Percentiles rank a stretch among this genome's conserved stretches.
phyloP scores from a whole-genome alignment of 2,888 invertebrate genomes.

The Deilephila porcellus region DNA sequence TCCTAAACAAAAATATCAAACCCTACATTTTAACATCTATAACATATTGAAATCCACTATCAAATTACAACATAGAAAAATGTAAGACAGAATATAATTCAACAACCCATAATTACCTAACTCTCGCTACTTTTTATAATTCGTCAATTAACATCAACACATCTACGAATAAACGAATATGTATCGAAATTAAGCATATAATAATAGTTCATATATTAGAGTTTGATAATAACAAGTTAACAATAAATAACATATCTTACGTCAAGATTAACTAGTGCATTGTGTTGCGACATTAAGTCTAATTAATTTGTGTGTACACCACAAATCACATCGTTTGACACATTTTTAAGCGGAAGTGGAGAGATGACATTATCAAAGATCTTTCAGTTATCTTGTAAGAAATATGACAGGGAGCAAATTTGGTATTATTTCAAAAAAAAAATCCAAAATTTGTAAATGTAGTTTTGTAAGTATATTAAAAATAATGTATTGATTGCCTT shows the following conservation, averaged over 20 bases:
- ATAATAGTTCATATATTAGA: background rate
- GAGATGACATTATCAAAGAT: background rate
- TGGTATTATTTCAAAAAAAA: too few relatives aligned
- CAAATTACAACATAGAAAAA: background rate
- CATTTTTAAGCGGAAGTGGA: background rate
- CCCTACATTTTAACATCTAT: background rate
- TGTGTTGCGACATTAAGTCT: slow-evolving; percentile 11
- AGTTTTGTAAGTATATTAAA: too few relatives aligned
- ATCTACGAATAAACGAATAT: background rate
- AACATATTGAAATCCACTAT: slow-evolving; percentile 13
- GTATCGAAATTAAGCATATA: slow-evolving; percentile 17
- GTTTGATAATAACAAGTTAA: slow-evolving; percentile 13
- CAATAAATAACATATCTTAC: slow-evolving; percentile 26
- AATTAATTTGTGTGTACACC: slow-evolving; percentile 12
- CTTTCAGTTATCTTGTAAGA: background rate
- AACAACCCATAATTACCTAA: slow-evolving; percentile 9
- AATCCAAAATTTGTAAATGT: too few relatives aligned
- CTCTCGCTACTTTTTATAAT: background rate
- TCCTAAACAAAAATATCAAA: background rate
- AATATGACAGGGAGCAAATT: too few relatives aligned
- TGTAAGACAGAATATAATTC: slow-evolving; percentile 10
- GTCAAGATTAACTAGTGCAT: slow-evolving; percentile 14
- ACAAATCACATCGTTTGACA: slow-evolving; percentile 16
- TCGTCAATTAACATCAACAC: background rate
- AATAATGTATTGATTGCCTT: too few relatives aligned